phyloP scores from a whole-genome alignment of 2,888 invertebrate genomes.

The Zaprionus bogoriensis region DNA sequence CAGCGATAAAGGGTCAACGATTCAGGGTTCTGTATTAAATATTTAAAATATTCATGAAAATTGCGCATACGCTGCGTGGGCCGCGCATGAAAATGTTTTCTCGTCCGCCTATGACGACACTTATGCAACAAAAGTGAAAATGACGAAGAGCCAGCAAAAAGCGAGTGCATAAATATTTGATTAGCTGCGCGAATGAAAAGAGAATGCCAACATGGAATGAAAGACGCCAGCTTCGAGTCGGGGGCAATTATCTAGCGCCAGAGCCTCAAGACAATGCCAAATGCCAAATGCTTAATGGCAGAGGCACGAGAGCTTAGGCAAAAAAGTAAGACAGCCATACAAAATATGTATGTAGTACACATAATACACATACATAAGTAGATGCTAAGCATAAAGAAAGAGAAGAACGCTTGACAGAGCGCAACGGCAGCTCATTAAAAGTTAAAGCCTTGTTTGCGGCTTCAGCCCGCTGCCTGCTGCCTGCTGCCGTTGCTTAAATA shows the following conservation, averaged over 20 bases:
- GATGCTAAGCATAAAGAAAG: conserved; percentile 34
- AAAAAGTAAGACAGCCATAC: conserved; percentile 1
- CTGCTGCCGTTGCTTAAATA: conserved; percentile 17
- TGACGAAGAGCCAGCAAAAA: conserved; percentile 37
- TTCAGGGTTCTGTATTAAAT: conserved; percentile 41
- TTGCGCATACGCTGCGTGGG: conserved; percentile 59
- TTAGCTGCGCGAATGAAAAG: conserved; percentile 41
- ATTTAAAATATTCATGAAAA: conserved; percentile 50
- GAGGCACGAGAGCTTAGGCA: conserved; percentile 29
- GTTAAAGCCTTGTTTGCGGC: conserved; percentile 23
- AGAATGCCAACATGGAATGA: conserved; percentile 40
- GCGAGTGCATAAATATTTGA: conserved; percentile 63
- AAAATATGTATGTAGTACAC: not conserved
- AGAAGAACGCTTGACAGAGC: conserved; percentile 31
- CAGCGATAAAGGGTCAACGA: conserved; percentile 44
- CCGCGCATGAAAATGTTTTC: conserved; percentile 20
- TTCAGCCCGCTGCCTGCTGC: not conserved
- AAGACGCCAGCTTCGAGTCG: conserved; percentile 22
- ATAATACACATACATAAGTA: conserved; percentile 13
- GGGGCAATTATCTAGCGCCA: conserved; percentile 51
- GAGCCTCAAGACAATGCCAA: conserved; percentile 50
- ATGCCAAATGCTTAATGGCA: conserved; percentile 42
- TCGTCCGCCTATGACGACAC: conserved; percentile 1
- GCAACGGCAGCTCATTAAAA: conserved; percentile 56
- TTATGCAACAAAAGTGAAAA: conserved; percentile 54